These are phyloP conservation scores for Planococcus citri DNA, from an alignment of 1,140 invertebrate genomes.

Conservation along the genomic window DNA sequence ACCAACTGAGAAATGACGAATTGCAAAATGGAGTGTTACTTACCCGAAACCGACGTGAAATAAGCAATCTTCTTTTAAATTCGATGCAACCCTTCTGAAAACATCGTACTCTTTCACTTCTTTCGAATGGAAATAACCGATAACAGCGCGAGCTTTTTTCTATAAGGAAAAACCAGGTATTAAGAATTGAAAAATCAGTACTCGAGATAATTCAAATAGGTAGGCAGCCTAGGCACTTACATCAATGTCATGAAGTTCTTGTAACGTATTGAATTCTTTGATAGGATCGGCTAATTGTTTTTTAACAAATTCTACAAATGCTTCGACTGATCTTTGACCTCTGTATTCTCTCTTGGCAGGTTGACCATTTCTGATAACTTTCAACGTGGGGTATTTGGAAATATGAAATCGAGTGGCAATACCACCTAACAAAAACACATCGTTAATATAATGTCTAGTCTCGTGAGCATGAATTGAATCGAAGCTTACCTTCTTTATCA, in stretches of 20 bases:
- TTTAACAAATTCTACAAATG: slow-evolving; percentile 72
- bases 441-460: slow-evolving; percentile 17
- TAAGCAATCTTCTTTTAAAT: slow-evolving; percentile 88
- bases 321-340: slow-evolving; percentile 65
- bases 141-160: slow-evolving; percentile 77
- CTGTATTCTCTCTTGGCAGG: slow-evolving; percentile 90
- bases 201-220: background rate
- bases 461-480: slow-evolving; percentile 2
- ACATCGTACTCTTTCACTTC: slow-evolving; percentile 66
- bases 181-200: slow-evolving; percentile 15
- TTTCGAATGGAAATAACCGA: slow-evolving; percentile 82
- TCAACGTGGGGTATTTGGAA: slow-evolving; percentile 95
- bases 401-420: slow-evolving; percentile 88
- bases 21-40: slow-evolving; percentile 33
- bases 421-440: slow-evolving; percentile 40
- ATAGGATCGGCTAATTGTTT: slow-evolving; percentile 87
- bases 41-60: slow-evolving; percentile 91
- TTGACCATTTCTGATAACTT: slow-evolving; percentile 88
- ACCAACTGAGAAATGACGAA: no score
- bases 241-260: slow-evolving; percentile 65
- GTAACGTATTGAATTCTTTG: slow-evolving; percentile 57
- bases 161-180: slow-evolving; percentile 30
- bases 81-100: slow-evolving; percentile 68
- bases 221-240: slow-evolving; percentile 35
- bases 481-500: slow-evolving; percentile 64